phyloP scores from a whole-genome alignment of 2,888 invertebrate genomes.

The Cephus rjabovi region DNA sequence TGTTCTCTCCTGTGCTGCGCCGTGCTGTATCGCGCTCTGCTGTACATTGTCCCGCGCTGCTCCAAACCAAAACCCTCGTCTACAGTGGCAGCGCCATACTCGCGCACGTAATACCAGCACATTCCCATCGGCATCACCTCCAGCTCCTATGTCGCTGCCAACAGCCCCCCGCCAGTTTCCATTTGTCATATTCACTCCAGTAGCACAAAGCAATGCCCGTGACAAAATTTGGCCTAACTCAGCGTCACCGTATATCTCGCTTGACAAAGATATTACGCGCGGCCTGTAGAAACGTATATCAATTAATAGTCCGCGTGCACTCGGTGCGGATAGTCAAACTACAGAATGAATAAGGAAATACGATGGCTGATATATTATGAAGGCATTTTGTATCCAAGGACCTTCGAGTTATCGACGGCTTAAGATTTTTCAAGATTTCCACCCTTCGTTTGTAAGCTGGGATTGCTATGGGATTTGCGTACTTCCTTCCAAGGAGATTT shows the following conservation, averaged over 20 bases:
- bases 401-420: no score
- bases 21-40: neutral
- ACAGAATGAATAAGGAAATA: no score
- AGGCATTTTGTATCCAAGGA: no score
- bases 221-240: neutral
- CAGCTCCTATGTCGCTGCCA: conserved; percentile 34
- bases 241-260: no score
- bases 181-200: conserved; percentile 42
- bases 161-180: conserved; percentile 44
- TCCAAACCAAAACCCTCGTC: conserved; percentile 21
- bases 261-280: no score
- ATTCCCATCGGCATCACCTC: conserved; percentile 11
- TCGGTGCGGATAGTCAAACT: no score
- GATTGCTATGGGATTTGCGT: conserved; percentile 43
- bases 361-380: no score
- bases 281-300: no score
- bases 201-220: conserved; percentile 33
- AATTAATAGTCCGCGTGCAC: no score
- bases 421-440: conserved; percentile 51
- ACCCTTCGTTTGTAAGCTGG: conserved; percentile 49
- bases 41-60: conserved; percentile 20
- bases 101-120: neutral
- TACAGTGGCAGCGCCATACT: neutral
- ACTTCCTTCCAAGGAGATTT: conserved; percentile 37
- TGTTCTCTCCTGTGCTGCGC: conserved; percentile 17